A percentile compares a stretch with the other conserved stretches of the same genome.
Evolutionary conservation across 2,797 vertebrate genomes (phyloP).

Genomic region (Ateles fusciceps): DNA sequence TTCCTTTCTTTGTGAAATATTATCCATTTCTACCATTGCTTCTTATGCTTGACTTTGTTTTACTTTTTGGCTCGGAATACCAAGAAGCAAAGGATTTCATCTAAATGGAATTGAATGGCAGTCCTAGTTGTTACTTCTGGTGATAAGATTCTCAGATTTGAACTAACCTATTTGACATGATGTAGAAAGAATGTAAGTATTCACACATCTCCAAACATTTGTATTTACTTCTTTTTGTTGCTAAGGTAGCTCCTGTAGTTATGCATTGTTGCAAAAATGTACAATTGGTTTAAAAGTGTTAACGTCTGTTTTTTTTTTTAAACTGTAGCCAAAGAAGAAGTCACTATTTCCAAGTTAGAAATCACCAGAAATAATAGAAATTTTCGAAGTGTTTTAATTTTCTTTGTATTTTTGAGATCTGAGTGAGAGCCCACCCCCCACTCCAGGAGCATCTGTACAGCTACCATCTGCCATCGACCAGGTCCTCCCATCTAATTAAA

Average conservation of each 20-base stretch:
- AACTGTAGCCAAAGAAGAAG: slow-evolving; percentile 78
- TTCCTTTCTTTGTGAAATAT: background rate
- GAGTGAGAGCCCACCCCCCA: slow-evolving; percentile 67
- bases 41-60: background rate
- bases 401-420: slow-evolving; percentile 73
- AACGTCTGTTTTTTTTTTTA: slow-evolving; percentile 53
- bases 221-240: slow-evolving; percentile 47
- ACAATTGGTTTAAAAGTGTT: slow-evolving; percentile 59
- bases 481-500: slow-evolving; percentile 72
- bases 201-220: background rate
- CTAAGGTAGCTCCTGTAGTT: slow-evolving; percentile 31
- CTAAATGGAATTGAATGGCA: background rate
- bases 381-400: slow-evolving; percentile 65
- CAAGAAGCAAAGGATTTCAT: background rate
- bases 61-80: background rate
- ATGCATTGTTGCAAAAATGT: background rate
- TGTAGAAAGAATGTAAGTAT: background rate
- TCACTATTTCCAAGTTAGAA: slow-evolving; percentile 70
- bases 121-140: background rate
- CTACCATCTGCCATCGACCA: slow-evolving; percentile 79
- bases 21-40: background rate
- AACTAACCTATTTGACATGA: background rate
- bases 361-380: slow-evolving; percentile 70
- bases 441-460: slow-evolving; percentile 77
- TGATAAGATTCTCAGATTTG: background rate